Evolutionary conservation across 2,113 vertebrate genomes (phyloP), one percentile per base, ranked within the genome.

Genomic region (Oreotrochilus melanogaster): DNA sequence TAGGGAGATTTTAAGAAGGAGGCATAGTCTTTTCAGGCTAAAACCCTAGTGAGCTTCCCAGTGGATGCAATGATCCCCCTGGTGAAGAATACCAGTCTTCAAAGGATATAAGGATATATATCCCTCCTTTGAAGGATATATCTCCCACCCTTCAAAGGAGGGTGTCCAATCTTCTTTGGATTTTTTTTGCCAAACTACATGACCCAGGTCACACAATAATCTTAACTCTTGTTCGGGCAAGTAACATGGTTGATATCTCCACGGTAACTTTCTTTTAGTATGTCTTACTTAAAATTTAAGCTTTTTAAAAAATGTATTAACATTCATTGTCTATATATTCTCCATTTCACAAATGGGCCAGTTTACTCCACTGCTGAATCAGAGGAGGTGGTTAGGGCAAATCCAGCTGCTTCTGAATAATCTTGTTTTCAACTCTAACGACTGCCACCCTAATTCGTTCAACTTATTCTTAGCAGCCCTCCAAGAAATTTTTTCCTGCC

Each of bases 71-170:
- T 58, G 76, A 84, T 12, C 22, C 33, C 37, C 9, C 11, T 21
- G n/a, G 14, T 83, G 51, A 84, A 54, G 67, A 79, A 57, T 1
- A 0, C 2, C 57, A 50, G 31, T 70, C 39, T 95, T 83, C 1
- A 1, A 76, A 76, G 66, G 39, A 22, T 37, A 24, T 2, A 56
- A 45, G n/a, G 50, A 31, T 56, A 14, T 65, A 31, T 24, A 30
- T 62, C 27, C 57, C 18, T 14, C 11, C 45, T 74, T 54, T 6
- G 9, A 91, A 91, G 70, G 70, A 78, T 45, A 2, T 25, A 10
- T 18, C n/a, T 72, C 50, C 42, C 10, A 9, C 1, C 0, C 24
- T 57, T 65, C 0, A 0, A 80, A 89, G 62, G 11, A 14, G 23
- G 22, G 51, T 65, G n/a, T 54, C 82, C 81, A 45, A 14, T 61